Base-by-base conservation (phyloP, 2,888 invertebrate species). In the Physocephala rufipes region DNA sequence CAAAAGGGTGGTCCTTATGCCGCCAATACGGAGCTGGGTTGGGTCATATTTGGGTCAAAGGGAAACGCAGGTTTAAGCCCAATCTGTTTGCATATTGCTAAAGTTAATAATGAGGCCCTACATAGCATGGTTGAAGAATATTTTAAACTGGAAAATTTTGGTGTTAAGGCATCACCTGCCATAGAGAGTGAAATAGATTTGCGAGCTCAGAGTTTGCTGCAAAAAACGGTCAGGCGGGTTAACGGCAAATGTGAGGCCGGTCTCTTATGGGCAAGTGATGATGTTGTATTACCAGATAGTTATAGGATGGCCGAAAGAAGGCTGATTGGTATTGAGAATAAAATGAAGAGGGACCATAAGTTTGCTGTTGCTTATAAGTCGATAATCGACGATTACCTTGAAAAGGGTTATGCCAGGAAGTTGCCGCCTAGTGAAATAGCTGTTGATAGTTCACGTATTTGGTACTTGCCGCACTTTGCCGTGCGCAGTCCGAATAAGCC, bases 381-480 rank as follows among this genome's bases (percentile, higher is more conserved):
- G 21, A 64, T 64, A 24, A 64, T 64, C 15, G 49, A 19, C 43
- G 49, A 49, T 16, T 64, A 64, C 47, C 7, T 64, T 19, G 26
- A n/a, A 49, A 64, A 64, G n/a, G 49, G 21, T 21, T 64, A 64
- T 43, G 45, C 64, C 45, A 64, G 47, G n/a, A 64, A 64, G 26
- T 49, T 64, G 16, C 24, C 26, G 26, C 64, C 47, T 47, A 16
- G 26, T 5, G 64, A 64, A 9, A 43, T 47, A 19, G 26, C 2
- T 2, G 5, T 24, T 2, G 21, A 16, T 36, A 21, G 55, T 55
- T 21, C 64, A 4, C 5, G 64, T 66, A 76, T 65, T 16, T 78
- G 78, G 79, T 79, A 76, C 63, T 51, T 79, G 19, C 78, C 78
- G 2, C 76, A 79, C 49, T 79, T 80, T 73, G 71, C 73, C 24